Percentiles rank a stretch among this genome's conserved stretches.
Evolutionary conservation across 2,797 vertebrate genomes (phyloP).

Genomic region (Hippoglossus hippoglossus): DNA sequence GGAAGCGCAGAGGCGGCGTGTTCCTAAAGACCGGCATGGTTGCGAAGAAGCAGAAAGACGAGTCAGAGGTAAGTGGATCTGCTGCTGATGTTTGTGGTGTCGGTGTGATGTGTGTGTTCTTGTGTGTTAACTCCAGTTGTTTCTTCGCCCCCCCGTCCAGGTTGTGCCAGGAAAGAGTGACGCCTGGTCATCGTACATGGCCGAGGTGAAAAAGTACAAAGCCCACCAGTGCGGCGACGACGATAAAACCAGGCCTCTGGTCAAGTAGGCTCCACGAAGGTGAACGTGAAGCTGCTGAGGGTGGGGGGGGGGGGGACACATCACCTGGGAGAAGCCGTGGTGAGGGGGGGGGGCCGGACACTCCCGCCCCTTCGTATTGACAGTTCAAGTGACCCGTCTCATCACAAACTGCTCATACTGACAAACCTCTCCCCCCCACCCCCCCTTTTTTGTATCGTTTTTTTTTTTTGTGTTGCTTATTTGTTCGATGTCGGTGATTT

Average conservation of each 20-base stretch:
- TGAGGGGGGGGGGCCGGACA: slow-evolving; percentile 22
- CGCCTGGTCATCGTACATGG: slow-evolving; percentile 97
- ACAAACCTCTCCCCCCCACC: background rate
- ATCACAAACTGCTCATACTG: slow-evolving; percentile 49
- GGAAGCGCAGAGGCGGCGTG: slow-evolving; percentile 96
- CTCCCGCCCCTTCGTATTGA: slow-evolving; percentile 60
- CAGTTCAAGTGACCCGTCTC: slow-evolving; percentile 45
- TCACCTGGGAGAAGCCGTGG: slow-evolving; percentile 39
- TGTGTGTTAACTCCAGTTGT: background rate
- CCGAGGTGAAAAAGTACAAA: slow-evolving; percentile 98
- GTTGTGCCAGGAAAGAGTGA: slow-evolving; percentile 92
- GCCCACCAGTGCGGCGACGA: slow-evolving; percentile 97
- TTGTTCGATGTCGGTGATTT: slow-evolving; percentile 46
- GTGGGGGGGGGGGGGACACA: slow-evolving; percentile 13
- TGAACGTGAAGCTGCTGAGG: slow-evolving; percentile 18
- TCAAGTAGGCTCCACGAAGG: slow-evolving; percentile 85
- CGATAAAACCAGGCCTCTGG: slow-evolving; percentile 95
- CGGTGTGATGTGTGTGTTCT: background rate
- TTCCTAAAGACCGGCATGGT: slow-evolving; percentile 98
- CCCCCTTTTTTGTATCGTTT: slow-evolving; percentile 31
- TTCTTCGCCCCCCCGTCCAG: slow-evolving; percentile 67
- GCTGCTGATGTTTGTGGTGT: too few relatives aligned
- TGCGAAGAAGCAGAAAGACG: slow-evolving; percentile 95
- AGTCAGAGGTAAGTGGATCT: slow-evolving; percentile 85
- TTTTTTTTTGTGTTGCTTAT: slow-evolving; percentile 29